phyloP scores from a whole-genome alignment of 2,888 invertebrate genomes.

The Macrosoma leucophasiata region DNA sequence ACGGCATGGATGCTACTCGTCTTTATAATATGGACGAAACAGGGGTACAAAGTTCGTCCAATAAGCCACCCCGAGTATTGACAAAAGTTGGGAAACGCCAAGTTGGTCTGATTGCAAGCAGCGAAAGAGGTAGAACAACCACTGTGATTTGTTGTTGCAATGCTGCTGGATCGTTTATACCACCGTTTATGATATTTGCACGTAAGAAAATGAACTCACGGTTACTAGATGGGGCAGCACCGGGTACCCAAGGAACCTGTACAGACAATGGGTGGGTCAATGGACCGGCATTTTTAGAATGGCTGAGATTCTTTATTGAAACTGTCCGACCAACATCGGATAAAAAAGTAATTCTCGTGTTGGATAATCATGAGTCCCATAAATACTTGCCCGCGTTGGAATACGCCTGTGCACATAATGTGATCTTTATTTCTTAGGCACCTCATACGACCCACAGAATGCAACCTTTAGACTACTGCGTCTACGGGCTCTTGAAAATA shows the following conservation, averaged over 20 bases:
- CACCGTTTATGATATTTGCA: constrained; percentile 2
- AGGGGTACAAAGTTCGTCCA: no score
- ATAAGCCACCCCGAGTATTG: no score
- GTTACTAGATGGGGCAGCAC: no score
- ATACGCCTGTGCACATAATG: constrained; percentile 26
- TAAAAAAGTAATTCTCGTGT: constrained; percentile 26
- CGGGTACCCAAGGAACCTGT: no score
- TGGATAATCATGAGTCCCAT: constrained; percentile 31
- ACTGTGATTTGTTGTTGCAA: constrained; percentile 3
- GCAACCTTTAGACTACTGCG: constrained; percentile 20
- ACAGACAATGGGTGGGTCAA: constrained; percentile 30
- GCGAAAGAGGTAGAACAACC: not conserved
- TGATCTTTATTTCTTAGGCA: constrained; percentile 26
- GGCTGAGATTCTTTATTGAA: constrained; percentile 26
- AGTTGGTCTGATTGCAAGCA: no score
- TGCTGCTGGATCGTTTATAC: constrained; percentile 3
- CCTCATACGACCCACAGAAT: constrained; percentile 20
- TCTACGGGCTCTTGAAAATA: constrained; percentile 21
- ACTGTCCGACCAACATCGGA: constrained; percentile 25
- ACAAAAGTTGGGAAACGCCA: no score
- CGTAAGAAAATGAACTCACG: no score
- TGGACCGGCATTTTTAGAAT: no score
- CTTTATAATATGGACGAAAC: no score
- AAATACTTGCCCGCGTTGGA: constrained; percentile 28
- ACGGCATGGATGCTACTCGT: no score